Percentiles rank a stretch among this genome's conserved stretches.
These are phyloP conservation scores for Parapristionchus giblindavisi DNA, from an alignment of 2,888 invertebrate genomes.

Conservation along the genomic window DNA sequence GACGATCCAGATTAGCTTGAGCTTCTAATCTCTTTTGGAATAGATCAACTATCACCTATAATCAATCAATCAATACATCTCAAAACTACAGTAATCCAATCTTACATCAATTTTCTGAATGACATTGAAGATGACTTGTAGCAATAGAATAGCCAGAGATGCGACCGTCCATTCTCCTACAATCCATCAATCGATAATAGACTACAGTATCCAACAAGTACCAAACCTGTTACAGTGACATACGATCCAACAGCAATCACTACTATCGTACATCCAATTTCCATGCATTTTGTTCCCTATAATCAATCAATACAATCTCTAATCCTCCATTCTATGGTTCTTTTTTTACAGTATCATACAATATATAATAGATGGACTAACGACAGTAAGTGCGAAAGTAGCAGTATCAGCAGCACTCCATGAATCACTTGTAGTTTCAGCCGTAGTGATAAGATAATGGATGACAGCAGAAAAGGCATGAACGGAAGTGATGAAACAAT, in stretches of 20 bases:
- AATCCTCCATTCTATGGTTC: not conserved
- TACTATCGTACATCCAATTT: slow-evolving; percentile 35
- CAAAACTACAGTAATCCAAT: slow-evolving; percentile 43
- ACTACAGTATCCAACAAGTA: not conserved
- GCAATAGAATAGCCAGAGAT: slow-evolving; percentile 70
- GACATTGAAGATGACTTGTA: slow-evolving; percentile 75
- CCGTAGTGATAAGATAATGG: slow-evolving; percentile 71
- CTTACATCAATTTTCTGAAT: slow-evolving; percentile 67
- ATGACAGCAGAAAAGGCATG: slow-evolving; percentile 73
- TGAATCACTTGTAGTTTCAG: slow-evolving; percentile 25
- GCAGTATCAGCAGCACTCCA: slow-evolving; percentile 20
- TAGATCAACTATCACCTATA: slow-evolving; percentile 15
- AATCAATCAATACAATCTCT: not conserved
- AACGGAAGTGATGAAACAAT: slow-evolving; percentile 73
- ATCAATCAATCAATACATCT: slow-evolving; percentile 35
- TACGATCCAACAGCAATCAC: slow-evolving; percentile 17
- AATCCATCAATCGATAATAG: slow-evolving; percentile 3
- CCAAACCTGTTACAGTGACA: not conserved
- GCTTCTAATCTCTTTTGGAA: slow-evolving; percentile 30
- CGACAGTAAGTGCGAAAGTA: slow-evolving; percentile 6
- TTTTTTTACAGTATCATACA: not conserved
- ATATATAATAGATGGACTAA: not conserved
- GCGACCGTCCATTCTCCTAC: slow-evolving; percentile 54
- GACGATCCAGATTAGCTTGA: slow-evolving; percentile 70
- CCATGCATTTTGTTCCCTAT: slow-evolving; percentile 12